Base-by-base conservation (phyloP, 2,888 invertebrate genomes). In the Agrotis ipsilon region DNA sequence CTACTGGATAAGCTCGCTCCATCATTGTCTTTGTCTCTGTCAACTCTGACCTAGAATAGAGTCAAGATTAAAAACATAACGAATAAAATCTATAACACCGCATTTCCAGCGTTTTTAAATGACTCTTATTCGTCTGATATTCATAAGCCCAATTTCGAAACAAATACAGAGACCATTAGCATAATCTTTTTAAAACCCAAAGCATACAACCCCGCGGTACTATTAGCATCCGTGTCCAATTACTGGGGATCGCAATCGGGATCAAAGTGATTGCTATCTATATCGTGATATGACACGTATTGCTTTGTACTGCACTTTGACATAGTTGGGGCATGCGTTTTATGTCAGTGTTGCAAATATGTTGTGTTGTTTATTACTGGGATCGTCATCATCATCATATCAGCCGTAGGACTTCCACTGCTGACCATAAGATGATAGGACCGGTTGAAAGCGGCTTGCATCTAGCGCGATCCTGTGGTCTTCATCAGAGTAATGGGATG, bases 261-360 rank as follows among this genome's bases (percentile, higher is more conserved):
- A 73, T 75, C 72, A 85, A 80, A 85, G 78, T 51, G 78, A 83
- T 83, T 58, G 39, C 39, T 83, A 78, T 83, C 80, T 66, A 21
- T 74, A 49, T 54, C 48, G 48, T 45, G 83, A 84, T 80, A 84
- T 18, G 63, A 76, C 86, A 85, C 83, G 83, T 75, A 59, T 4
- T 48, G 82, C 80, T 46, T 58, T 61, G 65, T 48, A 46, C 46
- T 54, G 43, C 65, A 65, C 43, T 54, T 65, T 59, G 13, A 52
- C 13, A 48, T 45, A 1, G 24, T 55, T 6, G 19, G 18, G 24
- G 19, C 49, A 58, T 52, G 66, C 24, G 45, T 72, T 62, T 16
- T 43, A 21, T 77, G 27, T 18, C 24, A 21, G 14, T 21, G 21
- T 39, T 24, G n/a, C 32, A 16, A 27, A 32, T 16, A 16, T 13